These are phyloP conservation scores for Nemoura dubitans DNA, from an alignment of 2,888 invertebrate species.

Conservation along the genomic window DNA sequence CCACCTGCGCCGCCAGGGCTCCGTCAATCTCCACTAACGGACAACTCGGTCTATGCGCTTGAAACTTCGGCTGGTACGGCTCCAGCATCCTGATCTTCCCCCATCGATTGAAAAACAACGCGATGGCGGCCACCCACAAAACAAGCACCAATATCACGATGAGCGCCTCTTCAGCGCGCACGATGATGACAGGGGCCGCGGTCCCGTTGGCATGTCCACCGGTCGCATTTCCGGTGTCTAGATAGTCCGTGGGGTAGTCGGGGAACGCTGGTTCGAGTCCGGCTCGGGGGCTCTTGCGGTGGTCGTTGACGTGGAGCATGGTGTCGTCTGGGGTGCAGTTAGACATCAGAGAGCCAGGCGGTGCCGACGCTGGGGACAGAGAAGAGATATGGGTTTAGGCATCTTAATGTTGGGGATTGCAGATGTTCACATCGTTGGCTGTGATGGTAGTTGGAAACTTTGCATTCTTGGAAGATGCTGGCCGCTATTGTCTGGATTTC, in stretches of 20 bases:
- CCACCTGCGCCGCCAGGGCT: slow-evolving; percentile 58
- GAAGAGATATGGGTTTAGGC: background rate
- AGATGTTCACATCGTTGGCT: too few relatives aligned
- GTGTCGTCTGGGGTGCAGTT: background rate
- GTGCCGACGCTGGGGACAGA: background rate
- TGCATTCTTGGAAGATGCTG: too few relatives aligned
- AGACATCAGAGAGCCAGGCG: background rate
- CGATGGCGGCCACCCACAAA: slow-evolving; percentile 89
- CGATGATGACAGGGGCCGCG: slow-evolving; percentile 70
- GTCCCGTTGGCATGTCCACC: background rate
- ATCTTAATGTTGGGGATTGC: too few relatives aligned
- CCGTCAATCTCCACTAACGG: slow-evolving; percentile 69
- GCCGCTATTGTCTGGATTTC: too few relatives aligned
- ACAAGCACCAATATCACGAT: slow-evolving; percentile 85
- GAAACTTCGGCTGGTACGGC: slow-evolving; percentile 90
- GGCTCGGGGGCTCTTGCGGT: too few relatives aligned
- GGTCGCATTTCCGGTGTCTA: background rate
- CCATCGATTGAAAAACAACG: slow-evolving; percentile 93
- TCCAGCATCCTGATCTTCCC: slow-evolving; percentile 93
- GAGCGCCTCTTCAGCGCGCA: slow-evolving; percentile 84
- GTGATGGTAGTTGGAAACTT: too few relatives aligned
- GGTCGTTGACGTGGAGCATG: background rate
- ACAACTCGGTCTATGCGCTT: slow-evolving; percentile 82
- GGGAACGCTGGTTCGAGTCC: background rate
- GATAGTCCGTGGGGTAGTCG: slow-evolving; percentile 1